Evolutionary conservation across 2,113 vertebrate species (phyloP).

Genomic region (Psammodynastes pulverulentus): DNA sequence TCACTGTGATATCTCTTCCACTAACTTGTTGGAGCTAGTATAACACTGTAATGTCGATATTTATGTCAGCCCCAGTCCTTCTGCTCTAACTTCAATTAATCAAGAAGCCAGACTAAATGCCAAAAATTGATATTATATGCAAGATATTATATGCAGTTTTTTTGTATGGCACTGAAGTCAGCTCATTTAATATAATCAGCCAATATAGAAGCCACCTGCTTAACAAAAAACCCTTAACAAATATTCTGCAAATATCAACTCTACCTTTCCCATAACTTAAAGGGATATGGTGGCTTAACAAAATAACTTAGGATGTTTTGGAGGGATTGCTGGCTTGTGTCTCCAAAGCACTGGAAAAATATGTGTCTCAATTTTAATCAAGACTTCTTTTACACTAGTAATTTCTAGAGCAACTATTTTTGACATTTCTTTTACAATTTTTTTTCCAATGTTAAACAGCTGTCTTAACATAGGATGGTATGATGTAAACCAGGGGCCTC

Average conservation of each 20-base stretch:
- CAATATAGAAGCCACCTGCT: not conserved
- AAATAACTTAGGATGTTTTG: not conserved
- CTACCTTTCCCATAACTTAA: not conserved
- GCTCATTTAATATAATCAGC: not conserved
- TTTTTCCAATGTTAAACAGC: not conserved
- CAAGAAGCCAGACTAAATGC: not conserved
- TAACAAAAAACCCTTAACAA: not conserved
- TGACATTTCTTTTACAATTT: not conserved
- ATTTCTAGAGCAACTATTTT: not conserved
- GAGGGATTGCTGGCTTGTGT: not conserved
- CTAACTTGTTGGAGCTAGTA: not conserved
- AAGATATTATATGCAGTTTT: not conserved
- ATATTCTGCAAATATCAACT: not conserved
- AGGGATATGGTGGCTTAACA: not conserved
- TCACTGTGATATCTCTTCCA: not conserved
- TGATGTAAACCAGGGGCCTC: no score
- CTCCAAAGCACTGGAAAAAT: not conserved
- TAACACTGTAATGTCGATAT: not conserved
- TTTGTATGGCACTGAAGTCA: not conserved
- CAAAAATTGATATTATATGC: not conserved
- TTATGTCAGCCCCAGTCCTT: not conserved
- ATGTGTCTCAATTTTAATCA: not conserved
- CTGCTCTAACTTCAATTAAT: not conserved
- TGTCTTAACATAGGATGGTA: not conserved
- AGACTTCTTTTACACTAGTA: not conserved